These are phyloP conservation scores for Hippocampus abdominalis DNA, from an alignment of 2,113 vertebrate genomes.

Conservation along the genomic window DNA sequence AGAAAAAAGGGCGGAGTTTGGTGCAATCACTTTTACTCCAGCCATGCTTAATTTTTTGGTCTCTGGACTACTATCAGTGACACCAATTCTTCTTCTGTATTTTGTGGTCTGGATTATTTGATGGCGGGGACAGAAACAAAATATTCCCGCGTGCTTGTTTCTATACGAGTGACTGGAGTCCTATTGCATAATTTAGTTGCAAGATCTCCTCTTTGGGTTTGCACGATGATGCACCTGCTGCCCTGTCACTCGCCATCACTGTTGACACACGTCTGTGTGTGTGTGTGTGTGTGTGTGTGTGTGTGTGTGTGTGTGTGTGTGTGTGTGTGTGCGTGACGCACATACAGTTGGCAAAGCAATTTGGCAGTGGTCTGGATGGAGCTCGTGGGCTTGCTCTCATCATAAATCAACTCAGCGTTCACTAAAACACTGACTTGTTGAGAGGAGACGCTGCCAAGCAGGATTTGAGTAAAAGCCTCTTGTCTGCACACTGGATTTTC, in stretches of 20 bases:
- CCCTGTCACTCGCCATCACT: slow-evolving; percentile 1
- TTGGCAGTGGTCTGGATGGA: slow-evolving; percentile 34
- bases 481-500: background rate
- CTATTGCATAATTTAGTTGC: background rate
- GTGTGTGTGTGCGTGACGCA: slow-evolving; percentile 41
- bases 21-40: too few relatives aligned
- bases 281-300: slow-evolving; percentile 45
- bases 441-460: slow-evolving; percentile 3
- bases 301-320: slow-evolving; percentile 44
- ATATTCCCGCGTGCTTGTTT: too few relatives aligned
- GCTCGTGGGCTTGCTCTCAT: slow-evolving; percentile 48
- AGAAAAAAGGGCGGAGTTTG: too few relatives aligned
- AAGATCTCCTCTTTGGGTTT: background rate
- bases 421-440: slow-evolving; percentile 16
- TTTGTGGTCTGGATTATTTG: background rate
- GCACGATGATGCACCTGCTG: slow-evolving; percentile 30
- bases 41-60: too few relatives aligned
- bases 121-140: too few relatives aligned
- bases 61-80: too few relatives aligned
- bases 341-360: slow-evolving; percentile 53
- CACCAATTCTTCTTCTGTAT: too few relatives aligned
- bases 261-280: slow-evolving; percentile 20
- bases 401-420: slow-evolving; percentile 40
- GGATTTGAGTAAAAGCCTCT: slow-evolving; percentile 28
- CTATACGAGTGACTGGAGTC: background rate